phyloP scores from a whole-genome alignment of 2,888 invertebrate genomes.

The Subacronicta megacephala region DNA sequence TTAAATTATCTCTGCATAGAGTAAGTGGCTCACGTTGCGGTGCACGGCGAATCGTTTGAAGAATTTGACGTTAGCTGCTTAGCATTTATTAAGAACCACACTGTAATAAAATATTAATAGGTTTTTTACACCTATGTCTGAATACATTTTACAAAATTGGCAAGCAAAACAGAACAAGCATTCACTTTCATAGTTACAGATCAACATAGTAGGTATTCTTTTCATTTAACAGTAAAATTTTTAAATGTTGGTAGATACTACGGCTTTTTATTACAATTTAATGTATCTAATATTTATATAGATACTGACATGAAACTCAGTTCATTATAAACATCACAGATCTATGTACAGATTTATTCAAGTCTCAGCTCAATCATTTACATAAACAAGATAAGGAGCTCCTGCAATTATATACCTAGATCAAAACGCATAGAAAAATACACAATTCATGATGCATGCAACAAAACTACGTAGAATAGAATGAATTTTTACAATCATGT shows the following conservation, averaged over 20 bases:
- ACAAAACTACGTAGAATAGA: constrained; percentile 11
- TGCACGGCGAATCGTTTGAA: constrained; percentile 26
- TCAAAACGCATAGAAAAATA: constrained; percentile 17
- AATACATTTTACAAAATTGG: not conserved
- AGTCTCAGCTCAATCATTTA: no score
- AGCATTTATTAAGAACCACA: constrained; percentile 20
- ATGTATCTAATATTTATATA: no score
- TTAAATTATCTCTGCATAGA: constrained; percentile 24
- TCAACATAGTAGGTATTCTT: no score
- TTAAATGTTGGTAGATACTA: no score
- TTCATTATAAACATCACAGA: not conserved
- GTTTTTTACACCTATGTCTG: not conserved
- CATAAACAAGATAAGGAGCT: no score
- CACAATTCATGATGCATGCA: no score
- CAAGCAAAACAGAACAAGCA: no score
- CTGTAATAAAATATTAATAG: constrained; percentile 1
- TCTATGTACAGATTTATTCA: not conserved
- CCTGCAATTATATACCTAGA: constrained; percentile 26
- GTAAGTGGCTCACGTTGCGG: constrained; percentile 25
- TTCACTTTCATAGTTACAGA: no score
- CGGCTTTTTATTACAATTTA: no score
- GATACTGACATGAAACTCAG: no score
- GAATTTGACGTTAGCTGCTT: constrained; percentile 31
- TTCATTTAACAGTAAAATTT: no score
- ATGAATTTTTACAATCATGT: constrained; percentile 28